These are phyloP conservation scores for Centroberyx gerrardi DNA, from an alignment of 2,797 vertebrate genomes.

Conservation along the genomic window DNA sequence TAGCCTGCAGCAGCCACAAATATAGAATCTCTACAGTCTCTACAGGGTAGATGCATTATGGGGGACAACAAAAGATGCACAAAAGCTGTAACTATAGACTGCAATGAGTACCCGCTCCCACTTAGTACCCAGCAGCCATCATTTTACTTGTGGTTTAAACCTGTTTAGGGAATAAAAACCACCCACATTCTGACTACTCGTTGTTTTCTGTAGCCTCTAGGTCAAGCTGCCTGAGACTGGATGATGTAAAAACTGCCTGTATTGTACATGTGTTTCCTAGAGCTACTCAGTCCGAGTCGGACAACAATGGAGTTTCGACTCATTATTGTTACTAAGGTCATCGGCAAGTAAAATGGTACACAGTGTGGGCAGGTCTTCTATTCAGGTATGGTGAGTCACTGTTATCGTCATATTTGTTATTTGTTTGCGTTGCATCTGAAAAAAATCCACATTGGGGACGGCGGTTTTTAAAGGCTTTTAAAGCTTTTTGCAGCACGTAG, in stretches of 20 bases:
- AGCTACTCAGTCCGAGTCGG: neutral
- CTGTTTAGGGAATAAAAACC: slow-evolving; percentile 36
- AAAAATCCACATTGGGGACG: slow-evolving; percentile 1
- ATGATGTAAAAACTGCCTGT: slow-evolving; percentile 7
- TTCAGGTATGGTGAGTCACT: slow-evolving; percentile 35
- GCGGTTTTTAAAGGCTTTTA: slow-evolving; percentile 8
- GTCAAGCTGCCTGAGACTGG: neutral
- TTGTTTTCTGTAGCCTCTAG: slow-evolving; percentile 18
- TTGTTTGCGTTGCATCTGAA: slow-evolving; percentile 3
- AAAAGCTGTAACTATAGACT: neutral
- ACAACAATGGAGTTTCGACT: neutral
- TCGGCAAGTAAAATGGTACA: neutral
- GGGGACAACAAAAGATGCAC: neutral
- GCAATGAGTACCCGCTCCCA: slow-evolving; percentile 4
- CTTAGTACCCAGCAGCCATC: neutral
- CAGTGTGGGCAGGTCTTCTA: slow-evolving; percentile 43
- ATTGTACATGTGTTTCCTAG: neutral
- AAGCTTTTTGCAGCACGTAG: no score
- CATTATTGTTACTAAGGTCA: slow-evolving; percentile 5
- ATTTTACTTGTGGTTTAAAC: neutral
- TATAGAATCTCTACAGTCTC: neutral
- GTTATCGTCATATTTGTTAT: slow-evolving; percentile 13
- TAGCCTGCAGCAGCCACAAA: neutral
- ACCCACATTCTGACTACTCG: slow-evolving; percentile 36
- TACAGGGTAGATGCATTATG: neutral